Evolutionary conservation across 2,888 invertebrate genomes (phyloP), one percentile per base, ranked within the genome.

Genomic region (Acrocera orbiculus): DNA sequence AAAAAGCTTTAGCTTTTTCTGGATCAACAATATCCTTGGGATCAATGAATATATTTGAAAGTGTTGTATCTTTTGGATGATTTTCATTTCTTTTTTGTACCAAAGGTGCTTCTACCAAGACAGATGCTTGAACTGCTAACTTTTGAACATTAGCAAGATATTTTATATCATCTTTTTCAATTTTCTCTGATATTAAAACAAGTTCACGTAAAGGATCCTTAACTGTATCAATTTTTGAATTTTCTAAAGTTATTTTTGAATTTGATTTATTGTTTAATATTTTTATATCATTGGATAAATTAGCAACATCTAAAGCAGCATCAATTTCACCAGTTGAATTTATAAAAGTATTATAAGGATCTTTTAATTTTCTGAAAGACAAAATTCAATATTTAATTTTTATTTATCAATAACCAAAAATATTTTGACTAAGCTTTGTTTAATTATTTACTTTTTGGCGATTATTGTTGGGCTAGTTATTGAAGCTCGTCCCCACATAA

Each of bases 401-500:
- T 16, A 15, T 13, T 22, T 30, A 11, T 15, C n/a, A 23, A 25
- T 16, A 15, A 3, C n/a, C 15, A 35, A 27, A 11, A 16, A 31
- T 9, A 23, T 3, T 11, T n/a, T 17, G 14, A 27, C n/a, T n/a
- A n/a, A n/a, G n/a, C n/a, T n/a, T n/a, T n/a, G n/a, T n/a, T n/a
- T n/a, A n/a, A n/a, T n/a, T n/a, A n/a, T 38, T 43, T 61, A 69
- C 67, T 69, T 69, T 47, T 67, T 66, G 14, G 71, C 65, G 3
- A 68, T 65, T 60, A 81, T 79, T 10, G 82, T 73, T 0, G 87
- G 87, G 4, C 86, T 85, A 7, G 81, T 82, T 44, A 87, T 81
- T 1, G 85, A 85, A 20, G 81, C 81, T 17, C 86, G 67, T 10
- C 86, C 87, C 87, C 89, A 89, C 86, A 89, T 89, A 25, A 87